Conservation (phyloP, 2,888 invertebrate genomes). For the Rhagonycha fulva region DNA sequence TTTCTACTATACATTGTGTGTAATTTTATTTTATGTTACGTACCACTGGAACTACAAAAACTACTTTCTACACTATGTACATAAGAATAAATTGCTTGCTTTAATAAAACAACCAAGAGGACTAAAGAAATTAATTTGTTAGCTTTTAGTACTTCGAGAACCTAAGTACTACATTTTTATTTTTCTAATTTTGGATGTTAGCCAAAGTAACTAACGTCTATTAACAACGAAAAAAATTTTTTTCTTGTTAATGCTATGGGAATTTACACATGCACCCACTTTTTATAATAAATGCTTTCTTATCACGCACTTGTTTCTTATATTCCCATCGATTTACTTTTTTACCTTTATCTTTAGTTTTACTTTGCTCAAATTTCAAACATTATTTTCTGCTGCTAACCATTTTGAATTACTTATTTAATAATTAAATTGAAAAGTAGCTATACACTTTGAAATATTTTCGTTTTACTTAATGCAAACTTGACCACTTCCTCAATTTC, state of each 20-base stretch:
- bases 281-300: constrained; percentile 13
- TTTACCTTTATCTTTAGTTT: not conserved
- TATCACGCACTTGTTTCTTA: constrained; percentile 12
- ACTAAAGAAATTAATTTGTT: constrained; percentile 8
- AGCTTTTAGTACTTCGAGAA: constrained; percentile 1
- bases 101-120: not conserved
- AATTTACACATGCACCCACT: constrained; percentile 9
- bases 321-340: not conserved
- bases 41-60: not conserved
- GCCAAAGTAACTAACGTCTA: constrained; percentile 10
- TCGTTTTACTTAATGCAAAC: not conserved
- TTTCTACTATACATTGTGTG: not conserved
- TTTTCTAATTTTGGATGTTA: constrained; percentile 7
- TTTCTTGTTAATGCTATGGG: constrained; percentile 7
- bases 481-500: not conserved
- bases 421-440: not conserved
- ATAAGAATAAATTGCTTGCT: not conserved
- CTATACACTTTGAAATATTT: not conserved
- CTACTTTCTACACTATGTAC: not conserved
- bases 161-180: constrained; percentile 5
- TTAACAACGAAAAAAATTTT: constrained; percentile 1
- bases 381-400: not conserved
- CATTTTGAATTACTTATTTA: not conserved
- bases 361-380: not conserved
- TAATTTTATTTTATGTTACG: not conserved